Conservation (phyloP, 2,113 vertebrate genomes). For the Triplophysa rosa region DNA sequence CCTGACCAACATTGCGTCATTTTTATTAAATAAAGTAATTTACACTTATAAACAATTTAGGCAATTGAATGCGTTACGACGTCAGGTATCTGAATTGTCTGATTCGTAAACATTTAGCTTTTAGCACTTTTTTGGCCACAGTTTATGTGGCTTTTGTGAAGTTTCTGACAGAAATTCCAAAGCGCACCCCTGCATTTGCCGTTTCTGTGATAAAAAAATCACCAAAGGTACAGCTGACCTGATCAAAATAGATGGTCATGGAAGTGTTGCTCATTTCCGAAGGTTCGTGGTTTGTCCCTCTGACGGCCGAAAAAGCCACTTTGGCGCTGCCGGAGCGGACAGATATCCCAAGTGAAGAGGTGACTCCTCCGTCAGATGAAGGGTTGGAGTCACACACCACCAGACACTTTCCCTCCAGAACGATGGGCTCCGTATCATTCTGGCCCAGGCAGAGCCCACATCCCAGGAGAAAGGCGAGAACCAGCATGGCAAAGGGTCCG, state of each 20-base stretch:
- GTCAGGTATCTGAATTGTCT: not conserved
- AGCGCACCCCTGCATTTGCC: not conserved
- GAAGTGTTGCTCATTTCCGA: constrained; percentile 99
- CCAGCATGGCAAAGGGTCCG: constrained; percentile 79
- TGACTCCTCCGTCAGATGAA: constrained; percentile 92
- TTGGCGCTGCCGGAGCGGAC: constrained; percentile 96
- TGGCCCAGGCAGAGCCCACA: constrained; percentile 80
- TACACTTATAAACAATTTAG: not conserved
- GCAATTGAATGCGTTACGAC: not conserved
- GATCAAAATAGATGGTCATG: constrained; percentile 99
- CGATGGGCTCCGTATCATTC: constrained; percentile 98
- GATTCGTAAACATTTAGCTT: too few relatives aligned
- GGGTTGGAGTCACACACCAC: constrained; percentile 98
- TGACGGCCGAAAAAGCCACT: constrained; percentile 94
- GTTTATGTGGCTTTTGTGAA: not conserved
- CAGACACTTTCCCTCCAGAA: constrained; percentile 95
- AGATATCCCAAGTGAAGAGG: constrained; percentile 95
- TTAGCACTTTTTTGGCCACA: not conserved
- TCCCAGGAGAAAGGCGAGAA: constrained; percentile 79
- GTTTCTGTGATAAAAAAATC: constrained; percentile 18
- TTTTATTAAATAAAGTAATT: not conserved
- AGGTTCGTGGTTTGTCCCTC: constrained; percentile 94
- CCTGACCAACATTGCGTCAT: not conserved
- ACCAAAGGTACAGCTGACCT: constrained; percentile 77
- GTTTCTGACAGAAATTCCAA: not conserved